Evolutionary conservation across 2,113 vertebrate species (phyloP), one percentile per base, ranked within the genome.

Genomic region (Apeltes quadracus): DNA sequence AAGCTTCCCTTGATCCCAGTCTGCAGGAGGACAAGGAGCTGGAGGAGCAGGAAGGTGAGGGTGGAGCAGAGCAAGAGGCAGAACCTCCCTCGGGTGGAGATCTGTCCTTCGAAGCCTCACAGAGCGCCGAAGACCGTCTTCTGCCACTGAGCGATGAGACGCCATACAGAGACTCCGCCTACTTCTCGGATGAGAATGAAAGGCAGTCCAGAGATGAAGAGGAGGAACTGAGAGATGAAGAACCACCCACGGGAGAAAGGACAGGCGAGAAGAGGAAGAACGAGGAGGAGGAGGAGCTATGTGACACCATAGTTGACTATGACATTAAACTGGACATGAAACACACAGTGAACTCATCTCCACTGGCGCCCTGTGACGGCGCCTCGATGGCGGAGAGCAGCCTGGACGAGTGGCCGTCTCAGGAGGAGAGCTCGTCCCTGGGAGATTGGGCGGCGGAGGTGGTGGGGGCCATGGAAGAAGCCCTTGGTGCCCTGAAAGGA

Each of bases 171-270:
- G 98, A 99, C 92, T 98, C 97, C 0, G 97, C 98, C 22, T 99
- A 99, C 84, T 99, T 99, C 85, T 99, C 97, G 0, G 98, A 99
- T 16, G 98, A 97, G 82, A 90, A 91, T 0, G 96, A 96, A 65
- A 84, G 88, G 0, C 81, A 89, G 53, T 68, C 84, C 34, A 91
- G 73, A 72, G 92, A 94, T 0, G 92, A 94, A 44, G 76, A 84
- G 43, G 94, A 93, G 91, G 78, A 15, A 0, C 90, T 91, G 54
- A 91, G 88, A 4, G 94, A 95, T 7, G 94, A 95, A 50, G 61
- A 79, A 4, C 20, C 67, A 14, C 22, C 11, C 14, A 4, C 5
- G 13, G 23, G 7, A 9, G 67, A 62, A 41, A 59, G 55, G 27
- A 84, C 71, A 68, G 62, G 51, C 16, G 67, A 73, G 43, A 82